Evolutionary conservation across 1,140 invertebrate species (phyloP).

Genomic region (Pogonognathellus flavescens): DNA sequence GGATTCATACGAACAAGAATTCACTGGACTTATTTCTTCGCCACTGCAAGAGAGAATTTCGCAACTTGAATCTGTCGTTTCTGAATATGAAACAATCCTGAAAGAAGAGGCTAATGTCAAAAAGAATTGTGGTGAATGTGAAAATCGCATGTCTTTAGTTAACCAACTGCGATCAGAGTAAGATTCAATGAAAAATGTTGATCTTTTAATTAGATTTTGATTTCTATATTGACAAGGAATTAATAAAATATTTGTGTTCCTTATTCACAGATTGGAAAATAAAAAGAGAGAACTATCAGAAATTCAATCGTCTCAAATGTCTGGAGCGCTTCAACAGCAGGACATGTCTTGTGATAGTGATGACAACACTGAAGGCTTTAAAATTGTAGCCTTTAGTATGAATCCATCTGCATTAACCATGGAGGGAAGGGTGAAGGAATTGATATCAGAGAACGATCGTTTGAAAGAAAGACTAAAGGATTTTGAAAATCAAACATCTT

Average conservation of each 20-base stretch:
- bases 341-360: not conserved
- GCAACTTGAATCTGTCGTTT: conserved; percentile 56
- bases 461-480: conserved; percentile 57
- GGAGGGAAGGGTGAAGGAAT: conserved; percentile 59
- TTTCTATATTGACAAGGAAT: not conserved
- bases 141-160: conserved; percentile 41
- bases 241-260: too few relatives aligned
- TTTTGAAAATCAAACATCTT: conserved; percentile 41
- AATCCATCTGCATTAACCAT: conserved; percentile 64
- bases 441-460: conserved; percentile 58
- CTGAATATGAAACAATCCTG: conserved; percentile 59
- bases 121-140: conserved; percentile 58
- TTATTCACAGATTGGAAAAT: conserved; percentile 16
- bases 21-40: conserved; percentile 55
- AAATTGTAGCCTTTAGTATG: conserved; percentile 63
- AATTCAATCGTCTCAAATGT: not conserved
- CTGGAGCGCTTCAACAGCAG: not conserved
- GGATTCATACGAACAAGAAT: conserved; percentile 66
- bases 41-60: conserved; percentile 57
- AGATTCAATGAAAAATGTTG: not conserved
- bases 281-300: conserved; percentile 8
- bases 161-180: conserved; percentile 55
- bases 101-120: conserved; percentile 57
- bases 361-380: conserved; percentile 55
- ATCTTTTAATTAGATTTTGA: conserved; percentile 13